Evolutionary conservation across 1,140 invertebrate genomes (phyloP).

Genomic region (Listronotus bonariensis): DNA sequence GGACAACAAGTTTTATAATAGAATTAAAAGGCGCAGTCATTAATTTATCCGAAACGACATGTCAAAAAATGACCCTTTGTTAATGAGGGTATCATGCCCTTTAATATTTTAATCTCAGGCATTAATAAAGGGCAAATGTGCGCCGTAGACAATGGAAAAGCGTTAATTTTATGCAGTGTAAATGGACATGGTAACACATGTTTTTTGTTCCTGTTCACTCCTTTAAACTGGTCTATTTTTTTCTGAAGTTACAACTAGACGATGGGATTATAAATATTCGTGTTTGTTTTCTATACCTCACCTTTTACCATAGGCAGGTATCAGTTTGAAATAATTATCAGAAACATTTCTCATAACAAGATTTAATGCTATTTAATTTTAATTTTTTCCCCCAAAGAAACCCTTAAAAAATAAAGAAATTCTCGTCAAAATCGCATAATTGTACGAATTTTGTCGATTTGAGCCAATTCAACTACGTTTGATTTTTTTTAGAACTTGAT

Average conservation of each 20-base stretch:
- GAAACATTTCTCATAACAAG: too few relatives aligned
- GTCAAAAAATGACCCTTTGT: conserved; percentile 42
- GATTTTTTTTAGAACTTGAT: too few relatives aligned
- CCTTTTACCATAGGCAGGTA: too few relatives aligned
- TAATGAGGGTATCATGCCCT: conserved; percentile 35
- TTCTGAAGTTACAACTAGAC: conserved; percentile 1
- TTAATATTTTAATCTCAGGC: conserved; percentile 33
- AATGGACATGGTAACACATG: conserved; percentile 26
- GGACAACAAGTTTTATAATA: conserved; percentile 38
- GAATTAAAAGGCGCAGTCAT: conserved; percentile 23
- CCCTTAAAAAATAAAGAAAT: too few relatives aligned
- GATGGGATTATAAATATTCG: too few relatives aligned
- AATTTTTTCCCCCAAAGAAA: too few relatives aligned
- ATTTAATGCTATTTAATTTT: too few relatives aligned
- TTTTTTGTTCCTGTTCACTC: conserved; percentile 10
- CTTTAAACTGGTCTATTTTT: conserved; percentile 14
- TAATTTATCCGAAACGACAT: conserved; percentile 35
- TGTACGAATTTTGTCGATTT: too few relatives aligned
- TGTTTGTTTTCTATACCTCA: too few relatives aligned
- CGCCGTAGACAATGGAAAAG: conserved; percentile 26
- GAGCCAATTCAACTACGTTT: too few relatives aligned
- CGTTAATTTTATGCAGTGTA: conserved; percentile 28
- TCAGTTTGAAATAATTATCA: too few relatives aligned
- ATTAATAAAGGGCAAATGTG: conserved; percentile 34
- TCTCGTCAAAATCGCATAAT: too few relatives aligned